Percentiles rank a stretch among this genome's conserved stretches.
Conservation (phyloP, 2,888 invertebrate species). For the Synanthedon formicaeformis region DNA sequence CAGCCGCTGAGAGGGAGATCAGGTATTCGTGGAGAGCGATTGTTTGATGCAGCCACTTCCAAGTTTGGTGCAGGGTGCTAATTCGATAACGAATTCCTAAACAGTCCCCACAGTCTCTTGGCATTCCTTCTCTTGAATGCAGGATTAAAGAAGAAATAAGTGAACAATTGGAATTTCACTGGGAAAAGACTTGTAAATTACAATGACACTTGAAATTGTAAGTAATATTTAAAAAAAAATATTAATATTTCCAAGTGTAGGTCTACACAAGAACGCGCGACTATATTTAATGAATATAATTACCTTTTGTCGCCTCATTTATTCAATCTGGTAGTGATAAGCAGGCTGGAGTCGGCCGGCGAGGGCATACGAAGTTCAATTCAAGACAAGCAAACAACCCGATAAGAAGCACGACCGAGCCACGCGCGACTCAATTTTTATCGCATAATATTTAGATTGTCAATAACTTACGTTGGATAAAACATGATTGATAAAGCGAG, state of each 20-base stretch:
- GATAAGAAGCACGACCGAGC: conserved; percentile 55
- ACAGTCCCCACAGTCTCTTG: conserved; percentile 83
- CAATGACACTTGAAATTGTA: conserved; percentile 1
- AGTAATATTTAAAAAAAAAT: conserved; percentile 4
- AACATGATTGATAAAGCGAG: too few species aligned
- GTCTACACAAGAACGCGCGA: conserved; percentile 30
- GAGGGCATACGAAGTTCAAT: conserved; percentile 64
- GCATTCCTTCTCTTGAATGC: conserved; percentile 71
- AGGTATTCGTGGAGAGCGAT: conserved; percentile 89
- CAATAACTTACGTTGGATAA: too few species aligned
- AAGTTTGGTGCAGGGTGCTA: conserved; percentile 90
- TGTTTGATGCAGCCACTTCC: conserved; percentile 95
- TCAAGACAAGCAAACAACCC: conserved; percentile 50
- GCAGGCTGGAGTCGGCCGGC: conserved; percentile 57
- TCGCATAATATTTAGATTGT: conserved; percentile 13
- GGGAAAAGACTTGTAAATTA: neutral
- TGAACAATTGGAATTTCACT: conserved; percentile 8
- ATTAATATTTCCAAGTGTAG: conserved; percentile 9
- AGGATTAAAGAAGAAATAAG: conserved; percentile 59
- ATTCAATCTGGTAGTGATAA: conserved; percentile 60
- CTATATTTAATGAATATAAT: conserved; percentile 44
- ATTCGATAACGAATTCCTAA: conserved; percentile 90
- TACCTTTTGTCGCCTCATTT: conserved; percentile 56
- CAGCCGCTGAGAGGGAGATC: conserved; percentile 82
- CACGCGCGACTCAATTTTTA: conserved; percentile 47